Evolutionary conservation across 2,888 invertebrate species (phyloP), one percentile per base, ranked within the genome.

Genomic region (Ennomos quercinarius): DNA sequence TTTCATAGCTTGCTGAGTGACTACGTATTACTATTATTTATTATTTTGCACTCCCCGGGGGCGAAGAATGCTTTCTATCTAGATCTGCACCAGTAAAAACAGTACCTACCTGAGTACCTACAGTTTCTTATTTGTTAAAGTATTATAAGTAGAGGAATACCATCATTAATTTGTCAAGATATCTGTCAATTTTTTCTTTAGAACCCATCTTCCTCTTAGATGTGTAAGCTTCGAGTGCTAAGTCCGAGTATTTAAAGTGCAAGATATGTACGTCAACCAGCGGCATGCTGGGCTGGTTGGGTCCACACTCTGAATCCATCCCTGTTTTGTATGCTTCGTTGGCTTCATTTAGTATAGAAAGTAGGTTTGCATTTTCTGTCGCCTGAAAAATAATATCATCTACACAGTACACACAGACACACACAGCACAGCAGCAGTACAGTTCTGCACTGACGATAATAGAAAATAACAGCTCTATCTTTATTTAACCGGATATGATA

Each of bases 161-260:
- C 43, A 43, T 45, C 9, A 44, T 50, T 4, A 64, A 50, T 41
- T 35, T 49, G 0, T 49, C 47, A 11, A 56, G 39, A 27, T 40
- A 9, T 0, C 17, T 36, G 11, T 43, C 49, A 8, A 39, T 12
- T 6, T 63, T 50, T 17, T 36, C 34, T 8, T 35, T 13, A 9
- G 59, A 45, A 12, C 59, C 60, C 60, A 60, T 55, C 11, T 53
- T 56, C 34, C 38, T 56, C 36, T 58, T 61, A n/a, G 37, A 39
- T 0, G 34, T 42, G 49, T 61, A 56, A 11, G n/a, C 9, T 10
- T 41, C 39, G 1, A n/a, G 11, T 2, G 61, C 55, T 11, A 37
- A 38, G 2, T 41, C 11, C 34, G 56, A 35, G 46, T 53, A 37
- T 8, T 37, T 36, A 1, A 8, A 8, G 36, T 64, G 61, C n/a